Conservation (phyloP, 2,888 invertebrate genomes). For the Microchrysa polita region DNA sequence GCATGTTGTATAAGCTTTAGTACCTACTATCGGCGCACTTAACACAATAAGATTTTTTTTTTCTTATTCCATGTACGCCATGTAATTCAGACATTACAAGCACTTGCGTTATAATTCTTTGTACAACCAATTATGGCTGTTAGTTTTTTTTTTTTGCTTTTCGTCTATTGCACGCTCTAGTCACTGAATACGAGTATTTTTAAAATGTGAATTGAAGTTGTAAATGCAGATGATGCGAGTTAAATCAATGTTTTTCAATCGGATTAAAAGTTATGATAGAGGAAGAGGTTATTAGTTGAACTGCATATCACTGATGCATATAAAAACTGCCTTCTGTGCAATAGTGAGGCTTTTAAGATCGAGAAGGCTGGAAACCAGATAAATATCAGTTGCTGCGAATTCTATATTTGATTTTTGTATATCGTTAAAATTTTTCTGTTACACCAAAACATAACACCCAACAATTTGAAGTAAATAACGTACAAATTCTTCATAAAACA, state of each 20-base stretch:
- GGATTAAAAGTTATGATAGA: not conserved
- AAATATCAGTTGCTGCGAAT: too few relatives aligned
- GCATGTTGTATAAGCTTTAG: conserved; percentile 15
- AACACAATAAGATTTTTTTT: not conserved
- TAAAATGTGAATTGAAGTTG: not conserved
- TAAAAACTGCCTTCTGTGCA: too few relatives aligned
- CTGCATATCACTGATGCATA: too few relatives aligned
- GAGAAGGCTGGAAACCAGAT: too few relatives aligned
- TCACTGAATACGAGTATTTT: not conserved
- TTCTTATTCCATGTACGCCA: not conserved
- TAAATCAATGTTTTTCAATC: not conserved
- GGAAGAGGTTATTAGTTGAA: not conserved
- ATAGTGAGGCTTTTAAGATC: too few relatives aligned
- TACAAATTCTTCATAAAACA: too few relatives aligned
- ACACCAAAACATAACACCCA: too few relatives aligned
- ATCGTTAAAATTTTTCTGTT: too few relatives aligned
- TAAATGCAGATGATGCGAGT: not conserved
- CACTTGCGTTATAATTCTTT: conserved; percentile 9
- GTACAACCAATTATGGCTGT: conserved; percentile 18
- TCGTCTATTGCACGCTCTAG: not conserved
- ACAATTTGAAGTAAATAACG: too few relatives aligned
- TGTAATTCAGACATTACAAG: conserved; percentile 33
- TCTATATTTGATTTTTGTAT: too few relatives aligned
- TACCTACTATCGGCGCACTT: not conserved
- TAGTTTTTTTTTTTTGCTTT: too few relatives aligned